Percentiles rank a stretch among this genome's conserved stretches.
phyloP scores from a whole-genome alignment of 2,113 vertebrate genomes.

The Naja naja region DNA sequence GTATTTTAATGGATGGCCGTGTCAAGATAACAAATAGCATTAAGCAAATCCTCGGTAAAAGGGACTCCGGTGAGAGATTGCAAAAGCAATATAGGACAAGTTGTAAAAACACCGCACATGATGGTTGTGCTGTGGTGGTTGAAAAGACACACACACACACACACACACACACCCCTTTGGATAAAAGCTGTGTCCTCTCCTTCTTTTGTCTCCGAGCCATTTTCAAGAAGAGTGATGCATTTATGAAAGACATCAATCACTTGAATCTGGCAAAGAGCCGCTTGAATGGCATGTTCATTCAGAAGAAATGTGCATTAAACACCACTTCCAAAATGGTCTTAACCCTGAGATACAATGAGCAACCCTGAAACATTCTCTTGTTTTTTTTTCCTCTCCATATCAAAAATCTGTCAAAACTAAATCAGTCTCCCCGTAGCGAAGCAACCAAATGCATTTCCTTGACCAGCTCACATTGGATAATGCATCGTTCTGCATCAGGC shows the following conservation, averaged over 20 bases:
- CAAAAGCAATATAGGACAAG: not conserved
- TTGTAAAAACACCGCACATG: not conserved
- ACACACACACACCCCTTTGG: too few relatives aligned
- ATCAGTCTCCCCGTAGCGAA: slow-evolving; percentile 7
- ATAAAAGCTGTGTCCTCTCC: not conserved
- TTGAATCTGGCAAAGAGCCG: not conserved
- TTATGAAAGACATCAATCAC: not conserved
- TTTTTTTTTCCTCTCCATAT: not conserved
- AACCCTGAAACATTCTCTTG: not conserved
- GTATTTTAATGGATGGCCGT: not conserved
- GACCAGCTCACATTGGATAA: not conserved
- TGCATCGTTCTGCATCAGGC: slow-evolving; percentile 7
- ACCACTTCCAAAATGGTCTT: not conserved
- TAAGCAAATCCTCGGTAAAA: not conserved
- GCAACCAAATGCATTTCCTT: not conserved
- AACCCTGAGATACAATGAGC: not conserved
- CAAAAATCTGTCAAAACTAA: not conserved
- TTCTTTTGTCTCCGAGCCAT: not conserved
- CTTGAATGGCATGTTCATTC: not conserved
- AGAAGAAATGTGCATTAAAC: not conserved
- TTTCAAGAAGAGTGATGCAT: not conserved
- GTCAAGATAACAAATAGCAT: not conserved
- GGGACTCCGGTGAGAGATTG: not conserved
- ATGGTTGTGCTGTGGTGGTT: not conserved
- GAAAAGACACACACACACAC: not conserved